These are phyloP conservation scores for Ricordea florida DNA, from an alignment of 92 coral and sea anemone species.

Conservation along the genomic window DNA sequence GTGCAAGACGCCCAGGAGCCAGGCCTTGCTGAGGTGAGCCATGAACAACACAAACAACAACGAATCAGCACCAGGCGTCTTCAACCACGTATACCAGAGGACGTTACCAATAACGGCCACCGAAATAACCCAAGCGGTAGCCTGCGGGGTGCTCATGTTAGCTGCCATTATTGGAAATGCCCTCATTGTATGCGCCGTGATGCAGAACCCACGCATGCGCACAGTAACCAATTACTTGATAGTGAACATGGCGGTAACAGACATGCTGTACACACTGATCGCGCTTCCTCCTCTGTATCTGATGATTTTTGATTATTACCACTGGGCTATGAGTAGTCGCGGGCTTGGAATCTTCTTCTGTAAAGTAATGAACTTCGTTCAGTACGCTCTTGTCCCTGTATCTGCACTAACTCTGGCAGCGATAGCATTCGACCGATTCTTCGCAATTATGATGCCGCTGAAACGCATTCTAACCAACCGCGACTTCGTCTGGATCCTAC, in stretches of 20 bases:
- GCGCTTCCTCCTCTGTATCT: conserved; percentile 66
- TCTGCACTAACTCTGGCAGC: conserved; percentile 88
- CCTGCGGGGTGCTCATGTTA: conserved; percentile 19
- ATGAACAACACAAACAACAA: conserved; percentile 16
- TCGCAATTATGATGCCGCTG: conserved; percentile 84
- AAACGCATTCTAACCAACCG: conserved; percentile 70
- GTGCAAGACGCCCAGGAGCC: too few species aligned
- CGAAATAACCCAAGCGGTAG: conserved; percentile 24
- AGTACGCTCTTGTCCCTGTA: conserved; percentile 68
- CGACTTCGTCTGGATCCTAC: conserved; percentile 55
- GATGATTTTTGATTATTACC: conserved; percentile 31
- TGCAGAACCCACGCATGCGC: conserved; percentile 56
- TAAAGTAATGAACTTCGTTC: conserved; percentile 74
- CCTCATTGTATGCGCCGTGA: conserved; percentile 67
- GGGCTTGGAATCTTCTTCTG: conserved; percentile 66
- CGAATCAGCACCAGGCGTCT: not conserved
- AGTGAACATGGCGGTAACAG: conserved; percentile 80
- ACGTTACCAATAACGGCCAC: not conserved
- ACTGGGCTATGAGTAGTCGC: conserved; percentile 57
- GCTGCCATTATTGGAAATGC: conserved; percentile 70
- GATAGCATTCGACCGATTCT: conserved; percentile 87
- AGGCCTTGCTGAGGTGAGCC: not conserved
- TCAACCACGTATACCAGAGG: not conserved
- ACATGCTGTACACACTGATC: conserved; percentile 65
- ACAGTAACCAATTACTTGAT: conserved; percentile 80